Evolutionary conservation across 2,797 vertebrate genomes (phyloP).

Genomic region (Chaunax sp.): DNA sequence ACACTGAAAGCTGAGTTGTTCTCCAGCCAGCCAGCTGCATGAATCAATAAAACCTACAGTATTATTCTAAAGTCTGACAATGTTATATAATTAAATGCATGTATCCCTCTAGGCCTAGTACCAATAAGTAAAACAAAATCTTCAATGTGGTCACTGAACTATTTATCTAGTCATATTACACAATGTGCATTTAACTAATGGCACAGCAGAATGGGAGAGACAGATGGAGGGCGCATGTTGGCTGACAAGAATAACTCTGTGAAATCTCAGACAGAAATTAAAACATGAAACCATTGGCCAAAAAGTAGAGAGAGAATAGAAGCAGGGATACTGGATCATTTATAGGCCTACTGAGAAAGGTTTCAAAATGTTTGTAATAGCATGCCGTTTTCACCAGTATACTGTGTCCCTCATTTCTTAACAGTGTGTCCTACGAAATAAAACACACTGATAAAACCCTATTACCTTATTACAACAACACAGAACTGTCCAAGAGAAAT

Average conservation of each 20-base stretch:
- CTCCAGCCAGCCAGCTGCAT: constrained; percentile 4
- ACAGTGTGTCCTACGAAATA: neutral
- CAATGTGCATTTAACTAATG: neutral
- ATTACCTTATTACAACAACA: neutral
- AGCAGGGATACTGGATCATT: neutral
- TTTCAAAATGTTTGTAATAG: constrained; percentile 11
- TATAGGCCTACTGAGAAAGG: neutral
- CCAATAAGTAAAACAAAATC: neutral
- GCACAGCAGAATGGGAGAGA: constrained; percentile 21
- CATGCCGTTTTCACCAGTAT: neutral
- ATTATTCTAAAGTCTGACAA: constrained; percentile 26
- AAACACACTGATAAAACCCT: neutral
- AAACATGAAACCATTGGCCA: neutral
- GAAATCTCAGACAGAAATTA: constrained; percentile 12
- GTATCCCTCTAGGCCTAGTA: neutral
- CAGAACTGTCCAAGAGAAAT: neutral
- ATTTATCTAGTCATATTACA: constrained; percentile 4
- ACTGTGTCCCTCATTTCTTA: no score
- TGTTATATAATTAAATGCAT: constrained; percentile 7
- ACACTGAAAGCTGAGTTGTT: constrained; percentile 19
- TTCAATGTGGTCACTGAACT: neutral
- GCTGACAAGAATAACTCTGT: constrained; percentile 14
- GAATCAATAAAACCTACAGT: constrained; percentile 19
- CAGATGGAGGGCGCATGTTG: constrained; percentile 16
- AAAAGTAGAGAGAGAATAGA: constrained; percentile 8